A percentile compares a stretch with the other conserved stretches of the same genome.
Evolutionary conservation across 2,113 vertebrate species (phyloP).

Genomic region (Tyrannus savana): DNA sequence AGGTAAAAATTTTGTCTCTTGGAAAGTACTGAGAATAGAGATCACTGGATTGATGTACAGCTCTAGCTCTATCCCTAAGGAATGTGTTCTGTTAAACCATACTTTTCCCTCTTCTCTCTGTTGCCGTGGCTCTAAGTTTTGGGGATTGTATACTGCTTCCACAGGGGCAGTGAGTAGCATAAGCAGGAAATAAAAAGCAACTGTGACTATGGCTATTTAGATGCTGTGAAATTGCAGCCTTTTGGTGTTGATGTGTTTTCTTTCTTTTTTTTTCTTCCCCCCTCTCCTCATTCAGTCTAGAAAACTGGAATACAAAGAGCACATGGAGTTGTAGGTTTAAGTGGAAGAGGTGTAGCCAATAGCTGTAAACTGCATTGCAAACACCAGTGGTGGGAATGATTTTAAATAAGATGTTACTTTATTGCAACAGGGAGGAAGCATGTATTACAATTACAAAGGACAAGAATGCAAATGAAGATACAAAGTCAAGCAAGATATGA

Average conservation of each 20-base stretch:
- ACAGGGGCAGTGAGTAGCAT: neutral
- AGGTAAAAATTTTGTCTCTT: neutral
- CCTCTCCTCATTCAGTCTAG: neutral
- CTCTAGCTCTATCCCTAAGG: neutral
- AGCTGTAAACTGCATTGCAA: neutral
- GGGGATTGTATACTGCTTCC: neutral
- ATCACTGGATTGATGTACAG: neutral
- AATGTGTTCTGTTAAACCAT: neutral
- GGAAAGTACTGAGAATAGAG: neutral
- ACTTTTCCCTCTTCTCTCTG: neutral
- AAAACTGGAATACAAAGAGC: neutral
- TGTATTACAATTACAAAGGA: neutral
- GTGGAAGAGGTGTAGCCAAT: neutral
- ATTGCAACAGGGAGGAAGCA: neutral
- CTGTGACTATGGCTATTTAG: neutral
- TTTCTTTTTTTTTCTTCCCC: neutral
- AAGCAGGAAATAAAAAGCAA: neutral
- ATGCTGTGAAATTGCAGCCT: neutral
- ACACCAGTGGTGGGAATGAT: neutral
- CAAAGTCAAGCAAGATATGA: neutral
- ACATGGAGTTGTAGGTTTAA: neutral
- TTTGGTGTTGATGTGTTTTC: neutral
- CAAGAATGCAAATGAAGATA: neutral
- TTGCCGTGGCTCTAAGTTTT: neutral
- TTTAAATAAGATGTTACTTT: neutral